A percentile compares a stretch with the other conserved stretches of the same genome.
Evolutionary conservation across 2,888 invertebrate species (phyloP).

Genomic region (Yponomeuta malinellus): DNA sequence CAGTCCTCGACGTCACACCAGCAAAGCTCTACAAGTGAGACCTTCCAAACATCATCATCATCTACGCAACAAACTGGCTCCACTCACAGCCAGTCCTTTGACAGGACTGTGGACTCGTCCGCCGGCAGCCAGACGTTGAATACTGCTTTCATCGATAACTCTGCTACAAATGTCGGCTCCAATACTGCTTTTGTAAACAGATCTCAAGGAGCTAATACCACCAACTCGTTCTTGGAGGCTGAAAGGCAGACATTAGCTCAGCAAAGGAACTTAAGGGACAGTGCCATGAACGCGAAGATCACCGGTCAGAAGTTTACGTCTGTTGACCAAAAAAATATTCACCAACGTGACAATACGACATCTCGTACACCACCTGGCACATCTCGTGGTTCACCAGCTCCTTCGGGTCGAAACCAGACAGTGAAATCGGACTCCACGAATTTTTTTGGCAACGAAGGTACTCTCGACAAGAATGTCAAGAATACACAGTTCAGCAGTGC

Average conservation of each 20-base stretch:
- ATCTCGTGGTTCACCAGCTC: not conserved
- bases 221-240: conserved; percentile 59
- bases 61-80: conserved; percentile 59
- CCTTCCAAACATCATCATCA: conserved; percentile 59
- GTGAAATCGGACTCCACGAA: conserved; percentile 51
- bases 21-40: conserved; percentile 60
- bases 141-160: conserved; percentile 61
- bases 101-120: conserved; percentile 55
- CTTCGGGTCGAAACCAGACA: conserved; percentile 40
- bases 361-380: conserved; percentile 13
- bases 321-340: conserved; percentile 39
- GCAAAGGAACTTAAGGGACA: conserved; percentile 38
- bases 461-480: conserved; percentile 47
- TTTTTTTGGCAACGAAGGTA: conserved; percentile 59
- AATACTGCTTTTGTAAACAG: conserved; percentile 40
- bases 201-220: conserved; percentile 55
- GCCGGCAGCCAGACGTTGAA: conserved; percentile 55
- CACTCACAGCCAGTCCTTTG: conserved; percentile 55
- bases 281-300: conserved; percentile 20
- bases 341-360: conserved; percentile 47
- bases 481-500: conserved; percentile 55
- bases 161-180: conserved; percentile 36
- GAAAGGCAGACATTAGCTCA: conserved; percentile 56
- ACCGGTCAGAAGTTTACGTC: conserved; percentile 24
- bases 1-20: conserved; percentile 59